phyloP scores from a whole-genome alignment of 1,140 invertebrate genomes.

The Daktulosphaira vitifoliae region DNA sequence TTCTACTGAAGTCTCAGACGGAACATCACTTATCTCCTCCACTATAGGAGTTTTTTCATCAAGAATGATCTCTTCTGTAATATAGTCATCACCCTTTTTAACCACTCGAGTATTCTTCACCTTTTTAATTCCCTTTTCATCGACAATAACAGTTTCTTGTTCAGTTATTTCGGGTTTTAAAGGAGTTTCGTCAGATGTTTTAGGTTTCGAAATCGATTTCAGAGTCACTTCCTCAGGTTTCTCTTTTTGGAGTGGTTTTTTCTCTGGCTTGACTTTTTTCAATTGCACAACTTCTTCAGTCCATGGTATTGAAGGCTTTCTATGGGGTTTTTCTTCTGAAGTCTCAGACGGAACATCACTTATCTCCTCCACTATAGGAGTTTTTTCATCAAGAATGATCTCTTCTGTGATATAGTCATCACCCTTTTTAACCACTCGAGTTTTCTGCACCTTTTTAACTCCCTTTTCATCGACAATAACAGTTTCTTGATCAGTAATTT shows the following conservation, averaged over 20 bases:
- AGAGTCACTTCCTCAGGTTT: slow-evolving; percentile 44
- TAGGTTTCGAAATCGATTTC: slow-evolving; percentile 25
- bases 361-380: slow-evolving; percentile 3
- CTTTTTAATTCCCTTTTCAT: too few species aligned
- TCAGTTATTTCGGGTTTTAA: neutral
- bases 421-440: neutral
- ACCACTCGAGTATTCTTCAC: neutral
- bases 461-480: too few species aligned
- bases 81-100: slow-evolving; percentile 4
- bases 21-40: slow-evolving; percentile 14
- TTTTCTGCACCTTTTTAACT: too few species aligned
- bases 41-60: neutral
- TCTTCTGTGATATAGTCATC: neutral
- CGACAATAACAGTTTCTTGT: neutral
- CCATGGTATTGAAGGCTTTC: slow-evolving; percentile 31
- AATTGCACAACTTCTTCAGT: slow-evolving; percentile 42
- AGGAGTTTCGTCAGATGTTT: too few species aligned
- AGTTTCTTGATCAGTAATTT: neutral
- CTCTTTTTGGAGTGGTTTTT: slow-evolving; percentile 40
- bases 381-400: neutral
- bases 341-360: neutral
- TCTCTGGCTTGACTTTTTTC: slow-evolving; percentile 41
- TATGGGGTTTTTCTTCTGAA: slow-evolving; percentile 20
- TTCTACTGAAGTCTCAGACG: slow-evolving; percentile 11
- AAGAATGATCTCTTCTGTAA: neutral